Evolutionary conservation across 2,797 vertebrate genomes (phyloP).

Genomic region (Sternarchorhynchus goeldii): DNA sequence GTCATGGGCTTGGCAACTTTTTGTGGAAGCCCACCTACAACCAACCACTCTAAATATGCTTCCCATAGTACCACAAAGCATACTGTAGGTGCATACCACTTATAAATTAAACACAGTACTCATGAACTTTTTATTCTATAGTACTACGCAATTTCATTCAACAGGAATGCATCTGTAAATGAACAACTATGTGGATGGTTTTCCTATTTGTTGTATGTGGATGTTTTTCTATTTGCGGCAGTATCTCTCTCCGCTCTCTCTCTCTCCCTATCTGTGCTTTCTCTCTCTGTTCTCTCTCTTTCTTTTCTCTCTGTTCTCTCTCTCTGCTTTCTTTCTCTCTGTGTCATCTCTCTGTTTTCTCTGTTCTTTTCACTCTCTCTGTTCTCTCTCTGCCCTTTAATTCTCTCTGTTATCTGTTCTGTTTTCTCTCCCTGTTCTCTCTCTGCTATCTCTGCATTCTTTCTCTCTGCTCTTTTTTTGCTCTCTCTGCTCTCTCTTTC

Average conservation of each 20-base stretch:
- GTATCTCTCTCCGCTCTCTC: not conserved
- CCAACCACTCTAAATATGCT: not conserved
- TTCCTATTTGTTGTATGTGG: too few relatives aligned
- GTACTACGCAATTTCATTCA: not conserved
- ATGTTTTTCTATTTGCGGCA: not conserved
- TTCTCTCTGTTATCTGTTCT: too few relatives aligned
- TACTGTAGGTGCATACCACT: constrained; percentile 1
- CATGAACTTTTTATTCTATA: not conserved
- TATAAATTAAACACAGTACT: not conserved
- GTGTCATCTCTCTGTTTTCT: not conserved
- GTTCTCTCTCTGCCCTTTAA: too few relatives aligned
- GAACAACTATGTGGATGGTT: not conserved
- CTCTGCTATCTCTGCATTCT: not conserved
- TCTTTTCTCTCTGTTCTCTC: not conserved
- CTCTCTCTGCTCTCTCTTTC: not conserved
- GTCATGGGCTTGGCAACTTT: not conserved
- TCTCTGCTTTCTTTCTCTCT: not conserved
- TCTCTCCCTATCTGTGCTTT: not conserved
- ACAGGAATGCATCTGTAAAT: not conserved
- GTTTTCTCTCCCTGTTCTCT: not conserved
- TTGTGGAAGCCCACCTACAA: constrained; percentile 11
- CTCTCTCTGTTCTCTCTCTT: not conserved
- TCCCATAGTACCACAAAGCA: not conserved
- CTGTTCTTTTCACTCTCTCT: not conserved
- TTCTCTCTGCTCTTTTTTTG: not conserved